phyloP scores from a whole-genome alignment of 2,113 vertebrate species.

The Gymnobelideus leadbeateri region DNA sequence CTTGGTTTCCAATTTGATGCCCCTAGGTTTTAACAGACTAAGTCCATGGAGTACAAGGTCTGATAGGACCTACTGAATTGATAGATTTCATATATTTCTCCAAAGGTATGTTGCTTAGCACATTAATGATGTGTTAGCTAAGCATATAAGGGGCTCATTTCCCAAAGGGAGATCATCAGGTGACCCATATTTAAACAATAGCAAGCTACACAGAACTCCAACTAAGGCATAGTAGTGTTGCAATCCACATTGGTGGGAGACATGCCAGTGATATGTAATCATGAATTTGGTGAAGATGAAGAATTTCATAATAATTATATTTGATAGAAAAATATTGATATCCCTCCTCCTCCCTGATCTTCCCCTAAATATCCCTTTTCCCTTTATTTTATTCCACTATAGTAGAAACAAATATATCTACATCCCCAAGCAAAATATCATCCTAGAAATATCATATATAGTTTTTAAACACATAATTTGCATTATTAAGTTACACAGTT shows the following conservation, averaged over 20 bases:
- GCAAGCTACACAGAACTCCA: neutral
- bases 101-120: neutral
- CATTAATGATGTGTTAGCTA: neutral
- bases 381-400: neutral
- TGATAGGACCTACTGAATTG: neutral
- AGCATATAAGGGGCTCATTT: neutral
- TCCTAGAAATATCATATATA: neutral
- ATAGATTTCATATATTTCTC: neutral
- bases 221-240: neutral
- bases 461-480: neutral
- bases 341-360: neutral
- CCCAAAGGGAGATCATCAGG: neutral
- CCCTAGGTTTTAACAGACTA: neutral
- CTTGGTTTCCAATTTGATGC: neutral
- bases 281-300: neutral
- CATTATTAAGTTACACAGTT: neutral
- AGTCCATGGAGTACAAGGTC: neutral
- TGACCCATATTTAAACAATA: neutral
- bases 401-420: conserved; percentile 10
- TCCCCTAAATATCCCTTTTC: neutral
- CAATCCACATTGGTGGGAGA: neutral
- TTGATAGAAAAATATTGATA: neutral
- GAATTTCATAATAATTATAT: neutral
- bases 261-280: neutral
- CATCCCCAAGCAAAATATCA: neutral